Percentiles rank a stretch among this genome's conserved stretches.
Evolutionary conservation across 1,140 invertebrate genomes (phyloP).

Genomic region (Maconellicoccus hirsutus): DNA sequence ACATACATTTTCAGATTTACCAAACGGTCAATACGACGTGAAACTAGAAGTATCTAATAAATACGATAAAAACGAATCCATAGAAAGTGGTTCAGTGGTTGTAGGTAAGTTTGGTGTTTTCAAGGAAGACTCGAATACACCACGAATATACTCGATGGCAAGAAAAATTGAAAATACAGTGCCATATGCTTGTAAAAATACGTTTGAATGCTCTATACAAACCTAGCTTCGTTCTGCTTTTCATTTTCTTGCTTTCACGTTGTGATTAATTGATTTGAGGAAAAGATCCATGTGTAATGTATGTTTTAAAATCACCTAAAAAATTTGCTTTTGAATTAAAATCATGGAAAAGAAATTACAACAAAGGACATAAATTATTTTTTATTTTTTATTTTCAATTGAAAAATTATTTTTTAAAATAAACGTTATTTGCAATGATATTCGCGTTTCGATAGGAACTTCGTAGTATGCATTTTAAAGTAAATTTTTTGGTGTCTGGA

Average conservation of each 20-base stretch:
- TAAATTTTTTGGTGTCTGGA: no score
- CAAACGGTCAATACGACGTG: neutral
- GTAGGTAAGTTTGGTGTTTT: conserved; percentile 2
- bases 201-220: neutral
- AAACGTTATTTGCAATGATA: no score
- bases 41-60: neutral
- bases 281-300: no score
- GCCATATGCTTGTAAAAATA: neutral
- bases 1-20: neutral
- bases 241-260: neutral
- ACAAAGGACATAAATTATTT: no score
- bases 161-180: neutral
- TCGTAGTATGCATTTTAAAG: no score
- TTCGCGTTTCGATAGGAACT: no score
- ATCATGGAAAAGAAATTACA: no score
- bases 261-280: no score
- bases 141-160: neutral
- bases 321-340: no score
- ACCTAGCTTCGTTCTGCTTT: neutral
- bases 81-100: neutral
- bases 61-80: neutral
- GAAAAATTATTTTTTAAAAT: no score
- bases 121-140: neutral
- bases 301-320: no score
- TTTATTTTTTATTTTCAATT: no score